phyloP scores from a whole-genome alignment of 2,888 invertebrate species.

The Trachelus troglodyta region DNA sequence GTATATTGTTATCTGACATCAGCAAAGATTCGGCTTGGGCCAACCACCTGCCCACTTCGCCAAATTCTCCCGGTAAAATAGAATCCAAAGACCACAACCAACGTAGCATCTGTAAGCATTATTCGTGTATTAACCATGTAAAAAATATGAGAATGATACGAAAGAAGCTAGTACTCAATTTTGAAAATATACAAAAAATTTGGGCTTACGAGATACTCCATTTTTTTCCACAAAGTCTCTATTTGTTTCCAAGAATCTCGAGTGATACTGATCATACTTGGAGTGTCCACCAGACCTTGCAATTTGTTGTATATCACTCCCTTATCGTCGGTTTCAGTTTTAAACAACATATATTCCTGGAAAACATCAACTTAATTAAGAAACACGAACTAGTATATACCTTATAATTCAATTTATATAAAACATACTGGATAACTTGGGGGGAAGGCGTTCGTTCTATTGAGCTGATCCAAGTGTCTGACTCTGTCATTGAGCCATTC shows the following conservation, averaged over 20 bases:
- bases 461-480: constrained; percentile 80
- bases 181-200: not conserved
- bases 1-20: constrained; percentile 81
- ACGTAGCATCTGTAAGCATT: constrained; percentile 74
- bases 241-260: constrained; percentile 89
- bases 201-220: constrained; percentile 70
- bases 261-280: constrained; percentile 84
- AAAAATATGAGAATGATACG: no score
- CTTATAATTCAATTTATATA: not conserved
- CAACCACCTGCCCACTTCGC: constrained; percentile 89
- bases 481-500: constrained; percentile 86
- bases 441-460: constrained; percentile 80
- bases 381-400: not conserved
- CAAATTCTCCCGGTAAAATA: constrained; percentile 86
- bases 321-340: constrained; percentile 81
- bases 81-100: constrained; percentile 94
- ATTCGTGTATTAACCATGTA: no score
- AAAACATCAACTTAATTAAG: constrained; percentile 12
- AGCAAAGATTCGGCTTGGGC: constrained; percentile 86
- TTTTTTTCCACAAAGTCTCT: constrained; percentile 82
- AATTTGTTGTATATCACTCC: constrained; percentile 80
- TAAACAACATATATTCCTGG: constrained; percentile 82
- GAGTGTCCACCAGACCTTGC: constrained; percentile 82
- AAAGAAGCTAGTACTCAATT: not conserved
- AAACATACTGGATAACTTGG: constrained; percentile 74